Conservation (phyloP, 2,797 vertebrate species). For the Phalloptychus januarius region DNA sequence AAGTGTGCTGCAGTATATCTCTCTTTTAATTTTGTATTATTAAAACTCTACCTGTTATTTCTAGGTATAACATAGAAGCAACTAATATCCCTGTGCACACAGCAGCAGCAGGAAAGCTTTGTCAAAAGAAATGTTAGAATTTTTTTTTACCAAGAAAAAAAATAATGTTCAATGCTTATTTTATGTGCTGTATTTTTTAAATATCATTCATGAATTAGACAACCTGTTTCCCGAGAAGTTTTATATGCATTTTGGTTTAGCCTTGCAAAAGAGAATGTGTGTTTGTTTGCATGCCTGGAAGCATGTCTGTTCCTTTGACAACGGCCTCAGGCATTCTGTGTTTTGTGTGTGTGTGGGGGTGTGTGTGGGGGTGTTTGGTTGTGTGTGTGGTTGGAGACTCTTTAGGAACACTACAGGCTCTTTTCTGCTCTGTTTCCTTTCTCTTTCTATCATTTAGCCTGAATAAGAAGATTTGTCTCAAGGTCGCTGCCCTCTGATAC, state of each 20-base stretch:
- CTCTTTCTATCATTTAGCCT: conserved; percentile 69
- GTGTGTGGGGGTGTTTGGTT: conserved; percentile 23
- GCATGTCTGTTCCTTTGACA: conserved; percentile 73
- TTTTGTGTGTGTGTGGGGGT: conserved; percentile 41
- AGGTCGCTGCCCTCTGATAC: conserved; percentile 62
- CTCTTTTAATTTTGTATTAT: neutral
- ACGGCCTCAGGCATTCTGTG: conserved; percentile 73
- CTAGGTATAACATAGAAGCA: neutral
- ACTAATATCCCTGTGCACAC: neutral
- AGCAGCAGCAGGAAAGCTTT: neutral
- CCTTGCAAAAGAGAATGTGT: conserved; percentile 28
- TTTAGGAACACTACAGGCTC: conserved; percentile 37
- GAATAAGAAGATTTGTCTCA: conserved; percentile 69
- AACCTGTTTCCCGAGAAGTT: neutral
- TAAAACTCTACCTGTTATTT: neutral
- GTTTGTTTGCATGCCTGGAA: conserved; percentile 59
- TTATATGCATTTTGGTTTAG: conserved; percentile 15
- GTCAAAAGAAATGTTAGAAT: neutral
- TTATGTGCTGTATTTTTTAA: neutral
- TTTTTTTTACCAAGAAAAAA: neutral
- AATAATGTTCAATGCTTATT: neutral
- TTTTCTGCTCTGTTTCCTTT: conserved; percentile 72
- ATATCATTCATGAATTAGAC: neutral
- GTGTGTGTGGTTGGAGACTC: conserved; percentile 37
- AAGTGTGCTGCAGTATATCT: neutral